Conservation (phyloP, 2,113 vertebrate species). For the Serilophus lunatus region DNA sequence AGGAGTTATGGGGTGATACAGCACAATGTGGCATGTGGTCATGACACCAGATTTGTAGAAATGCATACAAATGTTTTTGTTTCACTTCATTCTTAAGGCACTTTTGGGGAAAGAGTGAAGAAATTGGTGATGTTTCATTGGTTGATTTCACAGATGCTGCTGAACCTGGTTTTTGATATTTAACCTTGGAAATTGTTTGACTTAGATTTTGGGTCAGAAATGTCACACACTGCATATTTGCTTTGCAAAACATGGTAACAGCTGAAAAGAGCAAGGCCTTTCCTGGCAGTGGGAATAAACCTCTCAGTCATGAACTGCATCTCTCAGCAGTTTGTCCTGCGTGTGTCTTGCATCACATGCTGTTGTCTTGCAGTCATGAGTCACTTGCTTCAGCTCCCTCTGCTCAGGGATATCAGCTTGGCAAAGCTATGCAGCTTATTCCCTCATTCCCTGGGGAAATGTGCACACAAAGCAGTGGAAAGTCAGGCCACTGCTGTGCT, state of each 20-base stretch:
- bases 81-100: not conserved
- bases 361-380: conserved; percentile 37
- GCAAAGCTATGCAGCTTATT: not conserved
- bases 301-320: not conserved
- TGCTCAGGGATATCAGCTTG: not conserved
- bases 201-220: not conserved
- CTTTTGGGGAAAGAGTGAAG: accelerated
- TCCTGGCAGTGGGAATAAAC: not conserved
- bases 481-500: conserved; percentile 14
- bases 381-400: conserved; percentile 47
- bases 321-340: conserved; percentile 21
- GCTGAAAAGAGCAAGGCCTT: not conserved
- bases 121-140: not conserved
- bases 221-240: not conserved
- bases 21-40: accelerated
- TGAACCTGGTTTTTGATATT: not conserved
- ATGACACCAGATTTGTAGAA: not conserved
- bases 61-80: not conserved
- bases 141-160: not conserved
- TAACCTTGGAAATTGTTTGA: not conserved
- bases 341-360: conserved; percentile 24
- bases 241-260: not conserved
- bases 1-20: not conserved
- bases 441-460: conserved; percentile 13
- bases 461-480: conserved; percentile 21